Base-by-base conservation (phyloP, 64 coral and sea anemone species). In the Astreopora myriophthalma region DNA sequence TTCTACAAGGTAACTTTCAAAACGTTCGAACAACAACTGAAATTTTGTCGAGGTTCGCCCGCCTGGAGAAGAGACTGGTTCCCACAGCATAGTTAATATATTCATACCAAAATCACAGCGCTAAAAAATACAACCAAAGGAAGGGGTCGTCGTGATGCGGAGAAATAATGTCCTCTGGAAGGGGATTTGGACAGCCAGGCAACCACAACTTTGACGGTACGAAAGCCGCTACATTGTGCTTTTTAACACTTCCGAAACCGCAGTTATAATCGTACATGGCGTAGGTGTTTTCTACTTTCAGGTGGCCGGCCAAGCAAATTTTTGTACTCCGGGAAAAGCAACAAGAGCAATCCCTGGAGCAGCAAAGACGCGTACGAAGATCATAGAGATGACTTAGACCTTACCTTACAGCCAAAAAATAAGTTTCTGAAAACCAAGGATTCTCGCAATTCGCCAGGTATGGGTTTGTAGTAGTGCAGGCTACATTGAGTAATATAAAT, bases 251-350 rank as follows among this genome's bases (percentile, higher is more conserved):
- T 66, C n/a, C 40, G 16, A 64, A 26, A 22, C 19, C 20, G 33
- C 30, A 3, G 31, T 16, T 13, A 13, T 55, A 14, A 55, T 55
- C 17, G 51, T 16, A 58, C 37, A 33, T 38, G 19, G 7, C 0
- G 69, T 92, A 58, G 17, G 26, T 35, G 25, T 35, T 87, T 75
- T 75, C 72, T 29, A 46, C 58, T 75, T 30, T 38, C 48, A 97
- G 95, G 95, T 49, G 74, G 66, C 63, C 71, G 88, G 73, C 87
- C 91, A 62, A 97, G 68, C 80, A 97, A 90, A 57, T 97, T 97
- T 90, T 68, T 94, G 28, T 97, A 97, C 87, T 80, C 62, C 8
- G 80, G 76, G 57, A 94, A 92, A 74, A 80, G 73, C 24, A 74
- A 87, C 31, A 94, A 83, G 64, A 67, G 32, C 68, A 72, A 76